Evolutionary conservation across 2,888 invertebrate species (phyloP).

Genomic region (Scaptomyza flava): DNA sequence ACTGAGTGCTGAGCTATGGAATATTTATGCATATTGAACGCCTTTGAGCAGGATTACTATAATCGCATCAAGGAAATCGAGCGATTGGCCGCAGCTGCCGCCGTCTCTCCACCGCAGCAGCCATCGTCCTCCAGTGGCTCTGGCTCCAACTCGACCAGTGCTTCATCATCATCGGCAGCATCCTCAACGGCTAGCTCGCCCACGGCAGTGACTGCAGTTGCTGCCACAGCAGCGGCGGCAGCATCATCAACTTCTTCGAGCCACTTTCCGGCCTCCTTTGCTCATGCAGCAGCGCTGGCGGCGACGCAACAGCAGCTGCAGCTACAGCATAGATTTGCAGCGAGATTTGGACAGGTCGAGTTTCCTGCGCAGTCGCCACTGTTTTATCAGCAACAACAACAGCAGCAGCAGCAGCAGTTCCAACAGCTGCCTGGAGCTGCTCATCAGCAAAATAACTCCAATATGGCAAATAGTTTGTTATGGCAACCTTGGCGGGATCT

Average conservation of each 20-base stretch:
- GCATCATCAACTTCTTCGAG: slow-evolving; percentile 17
- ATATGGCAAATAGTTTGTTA: slow-evolving; percentile 81
- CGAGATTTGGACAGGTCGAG: slow-evolving; percentile 38
- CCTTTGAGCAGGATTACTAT: slow-evolving; percentile 81
- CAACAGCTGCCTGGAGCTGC: slow-evolving; percentile 49
- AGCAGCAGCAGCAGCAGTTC: slow-evolving; percentile 39
- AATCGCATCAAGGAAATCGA: slow-evolving; percentile 80
- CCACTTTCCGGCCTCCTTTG: slow-evolving; percentile 36
- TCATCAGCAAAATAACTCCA: slow-evolving; percentile 67
- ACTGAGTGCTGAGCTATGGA: slow-evolving; percentile 70
- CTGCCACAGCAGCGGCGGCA: slow-evolving; percentile 18
- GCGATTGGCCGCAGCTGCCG: slow-evolving; percentile 64
- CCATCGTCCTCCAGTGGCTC: slow-evolving; percentile 33
- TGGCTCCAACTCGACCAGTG: slow-evolving; percentile 38
- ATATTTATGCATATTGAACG: slow-evolving; percentile 81
- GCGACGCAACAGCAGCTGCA: slow-evolving; percentile 52
- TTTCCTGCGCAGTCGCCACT: slow-evolving; percentile 48
- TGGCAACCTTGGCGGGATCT: slow-evolving; percentile 84
- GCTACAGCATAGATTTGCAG: slow-evolving; percentile 51
- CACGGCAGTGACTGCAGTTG: slow-evolving; percentile 37
- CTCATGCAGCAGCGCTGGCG: slow-evolving; percentile 58
- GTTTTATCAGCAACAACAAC: slow-evolving; percentile 48
- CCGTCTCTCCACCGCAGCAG: slow-evolving; percentile 41
- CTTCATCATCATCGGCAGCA: slow-evolving; percentile 57
- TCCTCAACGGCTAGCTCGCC: slow-evolving; percentile 74